These are phyloP conservation scores for Nesogale talazaci DNA, from an alignment of 2,113 vertebrate genomes.

Conservation along the genomic window DNA sequence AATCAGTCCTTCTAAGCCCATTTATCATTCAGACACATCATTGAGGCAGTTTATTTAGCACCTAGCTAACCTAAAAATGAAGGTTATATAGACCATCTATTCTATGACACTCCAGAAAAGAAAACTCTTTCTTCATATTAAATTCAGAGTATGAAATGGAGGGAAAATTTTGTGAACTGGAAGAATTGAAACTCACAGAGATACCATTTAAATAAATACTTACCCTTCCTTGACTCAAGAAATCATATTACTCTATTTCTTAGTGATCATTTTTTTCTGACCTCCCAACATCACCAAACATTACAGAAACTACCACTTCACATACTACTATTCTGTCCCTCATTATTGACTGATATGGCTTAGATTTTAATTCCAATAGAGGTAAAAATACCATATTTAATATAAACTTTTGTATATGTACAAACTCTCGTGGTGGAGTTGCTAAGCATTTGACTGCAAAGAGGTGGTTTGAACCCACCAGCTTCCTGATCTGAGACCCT, in stretches of 20 bases:
- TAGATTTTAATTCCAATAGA: constrained; percentile 16
- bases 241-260: background rate
- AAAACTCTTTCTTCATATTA: background rate
- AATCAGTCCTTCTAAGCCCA: background rate
- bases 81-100: background rate
- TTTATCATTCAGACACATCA: background rate
- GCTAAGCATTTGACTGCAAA: too few relatives aligned
- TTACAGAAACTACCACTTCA: background rate
- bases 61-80: background rate
- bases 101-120: background rate
- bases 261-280: background rate
- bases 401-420: background rate
- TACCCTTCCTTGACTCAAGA: too few relatives aligned
- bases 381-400: background rate
- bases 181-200: background rate
- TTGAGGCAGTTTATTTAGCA: background rate
- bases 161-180: background rate
- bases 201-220: background rate
- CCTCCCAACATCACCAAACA: background rate
- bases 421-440: too few relatives aligned
- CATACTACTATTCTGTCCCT: background rate
- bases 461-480: too few relatives aligned
- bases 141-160: constrained; percentile 8
- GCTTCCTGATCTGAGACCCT: too few relatives aligned
- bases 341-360: background rate